phyloP scores from a whole-genome alignment of 2,113 vertebrate genomes.

The Arothron firmamentum region DNA sequence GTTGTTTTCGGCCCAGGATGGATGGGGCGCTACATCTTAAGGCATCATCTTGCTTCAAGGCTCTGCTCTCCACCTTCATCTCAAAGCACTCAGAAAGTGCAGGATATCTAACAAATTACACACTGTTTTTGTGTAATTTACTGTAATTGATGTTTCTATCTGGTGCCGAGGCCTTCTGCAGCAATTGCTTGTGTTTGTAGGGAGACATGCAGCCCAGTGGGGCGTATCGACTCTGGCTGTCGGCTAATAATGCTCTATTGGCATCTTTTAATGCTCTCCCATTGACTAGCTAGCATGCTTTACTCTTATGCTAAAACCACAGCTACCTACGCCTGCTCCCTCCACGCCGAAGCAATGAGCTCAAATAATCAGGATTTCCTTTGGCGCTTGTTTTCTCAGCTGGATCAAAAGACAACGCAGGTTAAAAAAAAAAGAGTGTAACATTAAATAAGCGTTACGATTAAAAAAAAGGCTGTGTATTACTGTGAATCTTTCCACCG shows the following conservation, averaged over 20 bases:
- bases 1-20: conserved; percentile 40
- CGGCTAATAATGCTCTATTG: conserved; percentile 65
- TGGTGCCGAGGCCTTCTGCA: conserved; percentile 52
- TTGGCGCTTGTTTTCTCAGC: background rate
- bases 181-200: conserved; percentile 68
- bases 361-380: conserved; percentile 1
- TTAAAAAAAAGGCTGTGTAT: no score
- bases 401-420: background rate
- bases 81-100: conserved; percentile 52
- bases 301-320: conserved; percentile 29
- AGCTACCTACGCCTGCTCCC: conserved; percentile 5
- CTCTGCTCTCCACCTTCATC: conserved; percentile 52
- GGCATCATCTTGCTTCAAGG: conserved; percentile 51
- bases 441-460: background rate
- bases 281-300: conserved; percentile 61
- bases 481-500: no score
- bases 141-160: conserved; percentile 72
- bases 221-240: conserved; percentile 68
- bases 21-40: conserved; percentile 44
- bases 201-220: conserved; percentile 67
- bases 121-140: conserved; percentile 72
- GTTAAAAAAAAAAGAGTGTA: background rate
- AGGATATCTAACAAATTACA: conserved; percentile 67
- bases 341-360: background rate
- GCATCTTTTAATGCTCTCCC: conserved; percentile 64